phyloP scores from a whole-genome alignment of 2,888 invertebrate genomes.

The Synanthedon vespiformis region DNA sequence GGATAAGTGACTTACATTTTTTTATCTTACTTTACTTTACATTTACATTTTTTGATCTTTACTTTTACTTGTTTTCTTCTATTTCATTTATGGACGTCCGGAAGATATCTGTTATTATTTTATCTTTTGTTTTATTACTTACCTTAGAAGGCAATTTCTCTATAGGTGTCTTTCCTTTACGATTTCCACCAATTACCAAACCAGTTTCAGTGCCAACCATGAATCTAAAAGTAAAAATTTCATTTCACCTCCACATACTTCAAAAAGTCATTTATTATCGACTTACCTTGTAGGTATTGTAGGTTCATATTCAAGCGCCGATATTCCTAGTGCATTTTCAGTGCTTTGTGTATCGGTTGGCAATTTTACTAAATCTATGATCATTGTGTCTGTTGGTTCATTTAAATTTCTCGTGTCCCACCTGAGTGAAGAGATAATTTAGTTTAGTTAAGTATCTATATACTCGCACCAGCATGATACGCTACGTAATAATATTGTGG shows the following conservation, averaged over 20 bases:
- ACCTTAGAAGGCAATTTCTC: slow-evolving; percentile 77
- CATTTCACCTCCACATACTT: neutral
- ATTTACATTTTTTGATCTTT: too few relatives aligned
- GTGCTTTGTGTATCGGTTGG: slow-evolving; percentile 67
- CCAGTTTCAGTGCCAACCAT: slow-evolving; percentile 82
- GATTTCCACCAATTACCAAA: slow-evolving; percentile 77
- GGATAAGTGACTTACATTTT: too few relatives aligned
- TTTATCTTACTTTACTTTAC: too few relatives aligned
- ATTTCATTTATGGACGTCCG: too few relatives aligned
- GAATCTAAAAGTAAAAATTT: slow-evolving; percentile 47
- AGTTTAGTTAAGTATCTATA: too few relatives aligned
- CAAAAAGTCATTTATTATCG: neutral
- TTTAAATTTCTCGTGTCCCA: slow-evolving; percentile 81
- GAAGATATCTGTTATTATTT: too few relatives aligned
- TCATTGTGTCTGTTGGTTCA: slow-evolving; percentile 75
- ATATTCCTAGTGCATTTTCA: slow-evolving; percentile 74
- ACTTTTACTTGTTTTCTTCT: too few relatives aligned
- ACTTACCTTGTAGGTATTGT: slow-evolving; percentile 77
- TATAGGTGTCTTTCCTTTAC: slow-evolving; percentile 77
- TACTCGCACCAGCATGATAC: neutral
- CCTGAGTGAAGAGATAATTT: slow-evolving; percentile 40
- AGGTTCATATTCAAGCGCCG: slow-evolving; percentile 80
- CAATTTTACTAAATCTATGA: slow-evolving; percentile 76
- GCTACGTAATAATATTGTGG: neutral
- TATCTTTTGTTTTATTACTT: slow-evolving; percentile 5